Base-by-base conservation (phyloP, 2,888 invertebrate species). In the Tipula confusa region DNA sequence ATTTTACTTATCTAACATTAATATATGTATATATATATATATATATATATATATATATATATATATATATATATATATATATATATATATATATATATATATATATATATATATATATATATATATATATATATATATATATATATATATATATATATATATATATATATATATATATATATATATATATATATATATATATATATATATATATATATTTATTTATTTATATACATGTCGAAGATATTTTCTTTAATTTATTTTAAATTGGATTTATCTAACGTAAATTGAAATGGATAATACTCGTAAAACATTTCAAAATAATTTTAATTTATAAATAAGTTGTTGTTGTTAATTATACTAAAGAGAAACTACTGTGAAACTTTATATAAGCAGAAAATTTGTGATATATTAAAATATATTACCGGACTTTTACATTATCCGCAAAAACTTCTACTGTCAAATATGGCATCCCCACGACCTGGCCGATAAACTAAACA, bases 31-130 rank as follows among this genome's bases (percentile, higher is more conserved):
- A 48, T 48, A 6, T 48, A 48, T 48, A 48, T 6, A 48, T 48
- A 48, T 48, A 48, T 48, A 48, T 48, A 48, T 48, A 48, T 48
- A 48, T 48, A 48, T 48, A 48, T 48, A 48, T 48, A 48, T 48
- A 48, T 48, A 48, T 48, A 48, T 48, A 48, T 48, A 48, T 48
- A 48, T 48, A 48, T 48, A 48, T 48, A 48, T 48, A 48, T 48
- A 48, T 48, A 48, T 48, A 48, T 48, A 48, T 48, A 48, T 48
- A 48, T 48, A 48, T 48, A 48, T 48, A 48, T 48, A 48, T 48
- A 48, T 48, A 48, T 48, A 48, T 48, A 48, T 48, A 48, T 48
- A 48, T 48, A 48, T 48, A 48, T 48, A 48, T 48, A 48, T 48
- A 48, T 48, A 48, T 48, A 48, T 48, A 48, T 48, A 48, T 48